Evolutionary conservation across 2,888 invertebrate species (phyloP), one percentile per base, ranked within the genome.

Genomic region (Lysandra bellargus): DNA sequence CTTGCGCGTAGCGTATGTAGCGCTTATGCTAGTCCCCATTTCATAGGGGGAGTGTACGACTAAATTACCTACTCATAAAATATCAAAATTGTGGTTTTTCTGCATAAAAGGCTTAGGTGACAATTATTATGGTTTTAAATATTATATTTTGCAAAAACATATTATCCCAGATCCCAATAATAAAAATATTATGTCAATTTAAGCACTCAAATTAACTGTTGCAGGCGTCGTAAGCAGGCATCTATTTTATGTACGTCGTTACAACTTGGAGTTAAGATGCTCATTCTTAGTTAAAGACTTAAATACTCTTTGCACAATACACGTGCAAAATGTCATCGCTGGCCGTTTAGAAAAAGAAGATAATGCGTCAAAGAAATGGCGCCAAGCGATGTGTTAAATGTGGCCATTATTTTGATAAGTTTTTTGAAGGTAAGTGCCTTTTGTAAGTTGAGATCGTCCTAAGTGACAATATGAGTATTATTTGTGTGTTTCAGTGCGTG

Each of bases 381-480:
- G 91, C 90, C 91, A 88, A 89, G 81, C 87, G 87, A 85, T 83
- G 90, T 91, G 91, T 91, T 89, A 91, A 91, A 89, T 83, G 87
- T 87, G 87, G 87, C 86, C 85, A 82, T 84, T 89, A 87, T 90
- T 90, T 87, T 88, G 89, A 90, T 90, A 90, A 91, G 89, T 87
- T 74, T 49, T 79, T 79, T 44, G 17, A 17, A 53, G 33, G 33
- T 33, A 69, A 23, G n/a, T 49, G 57, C 53, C 76, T 76, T 76
- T 76, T 76, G 76, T 57, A 74, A 44, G 74, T 74, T 44, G 74
- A 40, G 40, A 53, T 76, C 76, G 53, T 12, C 76, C 17, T 76
- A 33, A 76, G 57, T 76, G 57, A 76, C 53, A 76, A 53, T 76
- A 57, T 14, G 76, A 33, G 30, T 76, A 76, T 76, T 75, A 76